These are phyloP conservation scores for Trissonchulus sp. DNA, from an alignment of 2,888 invertebrate genomes.

Conservation along the genomic window DNA sequence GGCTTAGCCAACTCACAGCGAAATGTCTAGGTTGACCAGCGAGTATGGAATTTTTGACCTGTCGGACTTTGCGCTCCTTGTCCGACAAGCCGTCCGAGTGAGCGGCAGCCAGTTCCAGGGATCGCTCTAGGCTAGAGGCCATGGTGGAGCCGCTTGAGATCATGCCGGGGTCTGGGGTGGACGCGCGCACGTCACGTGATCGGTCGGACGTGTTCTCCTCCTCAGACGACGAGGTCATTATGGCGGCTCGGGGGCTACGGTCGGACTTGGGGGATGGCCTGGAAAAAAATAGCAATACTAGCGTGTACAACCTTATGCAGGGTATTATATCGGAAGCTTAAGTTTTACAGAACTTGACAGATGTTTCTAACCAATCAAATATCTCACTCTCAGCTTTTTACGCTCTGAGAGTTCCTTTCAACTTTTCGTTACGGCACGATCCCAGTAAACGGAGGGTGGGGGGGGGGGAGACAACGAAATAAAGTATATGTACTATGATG, in stretches of 20 bases:
- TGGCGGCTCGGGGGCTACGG: too few species aligned
- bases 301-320: too few species aligned
- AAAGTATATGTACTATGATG: too few species aligned
- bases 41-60: slow-evolving; percentile 42
- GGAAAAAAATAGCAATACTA: not conserved
- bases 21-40: slow-evolving; percentile 42
- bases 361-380: too few species aligned
- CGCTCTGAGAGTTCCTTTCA: too few species aligned
- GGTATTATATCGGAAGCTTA: too few species aligned
- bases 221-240: slow-evolving; percentile 20
- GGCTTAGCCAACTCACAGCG: too few species aligned
- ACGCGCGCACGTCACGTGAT: not conserved
- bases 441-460: too few species aligned
- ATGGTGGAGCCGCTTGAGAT: slow-evolving; percentile 31
- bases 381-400: too few species aligned
- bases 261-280: not conserved
- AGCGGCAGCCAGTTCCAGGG: slow-evolving; percentile 38
- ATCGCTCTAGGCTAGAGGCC: slow-evolving; percentile 32
- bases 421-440: too few species aligned
- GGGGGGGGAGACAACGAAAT: too few species aligned
- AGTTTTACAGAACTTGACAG: too few species aligned
- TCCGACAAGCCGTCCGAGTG: slow-evolving; percentile 49
- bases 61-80: slow-evolving; percentile 44
- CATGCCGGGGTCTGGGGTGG: slow-evolving; percentile 25
- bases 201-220: slow-evolving; percentile 30